Base-by-base conservation (phyloP, 2,113 vertebrate genomes). In the Phylloscopus trochilus region DNA sequence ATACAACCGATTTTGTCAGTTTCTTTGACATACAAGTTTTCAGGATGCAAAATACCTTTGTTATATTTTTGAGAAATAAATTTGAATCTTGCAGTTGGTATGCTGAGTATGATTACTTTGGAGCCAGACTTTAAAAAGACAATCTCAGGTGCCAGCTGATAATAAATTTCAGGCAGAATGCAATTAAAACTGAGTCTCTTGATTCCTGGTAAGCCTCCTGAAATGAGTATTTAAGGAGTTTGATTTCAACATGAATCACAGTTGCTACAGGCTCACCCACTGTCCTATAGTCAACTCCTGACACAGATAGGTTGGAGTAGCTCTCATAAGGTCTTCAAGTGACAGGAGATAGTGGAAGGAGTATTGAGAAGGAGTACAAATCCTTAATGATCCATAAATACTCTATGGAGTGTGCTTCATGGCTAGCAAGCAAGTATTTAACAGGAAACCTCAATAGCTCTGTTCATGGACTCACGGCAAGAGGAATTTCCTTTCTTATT, bases 401-500 rank as follows among this genome's bases (percentile, higher is more conserved):
- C 19, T 77, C 5, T 3, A 24, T 55, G n/a, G 33, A 87, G 41
- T 39, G 9, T 69, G 21, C 41, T 92, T 80, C 47, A 43, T 9
- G 12, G 17, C 51, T 62, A 86, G 47, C n/a, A 83, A 90, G 43
- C 19, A 94, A 80, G 74, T 74, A 88, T 55, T 89, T 59, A 63
- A 90, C 72, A 55, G 85, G 56, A 95, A 94, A 52, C 24, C 11
- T 3, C 30, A 85, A 59, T 16, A 63, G 28, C 43, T 92, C 33
- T 70, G 68, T 90, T n/a, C 31, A 33, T 76, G 75, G 55, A 13
- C 6, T 74, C 30, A 66, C 70, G 55, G 51, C 21, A 90, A 74
- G 49, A 91, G 78, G 51, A 86, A 90, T 83, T 90, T 94, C 63
- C 75, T 94, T 77, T 82, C 13, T 6, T 90, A 20, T 43, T 94